phyloP scores from a whole-genome alignment of 2,113 vertebrate genomes.

The Onychorhynchus coronatus region DNA sequence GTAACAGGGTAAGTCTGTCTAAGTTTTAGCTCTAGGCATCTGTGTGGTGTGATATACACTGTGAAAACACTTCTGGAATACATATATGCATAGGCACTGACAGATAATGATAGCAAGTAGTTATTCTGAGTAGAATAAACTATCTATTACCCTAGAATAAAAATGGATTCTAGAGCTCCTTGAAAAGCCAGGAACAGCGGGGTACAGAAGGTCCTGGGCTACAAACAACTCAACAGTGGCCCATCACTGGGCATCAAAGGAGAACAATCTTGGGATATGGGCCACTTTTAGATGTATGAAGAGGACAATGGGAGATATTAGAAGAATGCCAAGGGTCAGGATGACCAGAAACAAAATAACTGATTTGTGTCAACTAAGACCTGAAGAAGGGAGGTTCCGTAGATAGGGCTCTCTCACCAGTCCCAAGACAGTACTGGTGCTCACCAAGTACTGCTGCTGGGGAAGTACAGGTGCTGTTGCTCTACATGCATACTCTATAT shows the following conservation, averaged over 20 bases:
- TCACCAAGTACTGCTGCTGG: neutral
- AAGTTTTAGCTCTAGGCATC: neutral
- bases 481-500: neutral
- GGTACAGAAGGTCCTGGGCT: neutral
- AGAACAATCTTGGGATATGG: fast-evolving
- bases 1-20: neutral
- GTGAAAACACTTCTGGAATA: neutral
- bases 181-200: neutral
- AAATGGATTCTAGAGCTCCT: neutral
- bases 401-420: fast-evolving
- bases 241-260: neutral
- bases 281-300: fast-evolving
- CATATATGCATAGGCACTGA: neutral
- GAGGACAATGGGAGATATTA: fast-evolving
- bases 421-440: neutral
- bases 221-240: neutral
- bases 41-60: neutral
- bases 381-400: fast-evolving
- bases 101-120: neutral
- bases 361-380: neutral
- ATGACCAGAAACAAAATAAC: neutral
- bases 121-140: neutral
- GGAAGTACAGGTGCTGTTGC: neutral
- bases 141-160: neutral
- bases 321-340: neutral